Base-by-base conservation (phyloP, 2,888 invertebrate genomes). In the Alloplasta piceator region DNA sequence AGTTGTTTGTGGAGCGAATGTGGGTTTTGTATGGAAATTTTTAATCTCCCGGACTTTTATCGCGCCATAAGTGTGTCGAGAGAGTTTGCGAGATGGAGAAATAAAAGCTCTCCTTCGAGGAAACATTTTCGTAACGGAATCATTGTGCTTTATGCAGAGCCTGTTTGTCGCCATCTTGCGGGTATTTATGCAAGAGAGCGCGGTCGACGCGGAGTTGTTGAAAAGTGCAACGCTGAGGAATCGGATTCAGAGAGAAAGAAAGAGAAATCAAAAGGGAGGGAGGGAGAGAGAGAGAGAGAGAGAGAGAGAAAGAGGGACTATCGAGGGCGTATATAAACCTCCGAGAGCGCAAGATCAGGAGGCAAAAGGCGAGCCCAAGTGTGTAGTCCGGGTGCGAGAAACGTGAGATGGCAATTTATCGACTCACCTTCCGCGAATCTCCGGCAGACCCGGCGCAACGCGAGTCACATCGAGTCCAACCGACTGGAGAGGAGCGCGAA, bases 361-460 rank as follows among this genome's bases (percentile, higher is more conserved):
- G 67, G 70, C 39, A 63, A 61, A 56, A 55, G 41, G 60, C 67
- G 48, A 70, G 75, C 38, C 38, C 26, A 26, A 46, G 70, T 48
- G 67, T 70, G 68, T 75, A 73, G 72, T 75, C 66, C 75, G 82
- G 78, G 76, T 82, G 79, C 73, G 78, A 82, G 76, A 73, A 80
- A 68, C 70, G 77, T 82, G 79, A 71, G 80, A 80, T 79, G 67
- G 75, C 71, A 76, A 75, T 79, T 79, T 79, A 82, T 82, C 76
- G 75, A 68, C 68, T 72, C 55, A 64, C 56, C 56, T 79, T 75
- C 67, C 66, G 66, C 56, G 75, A 75, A 75, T 75, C 64, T 60
- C 55, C 64, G 36, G 63, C 64, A 64, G 14, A 68, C 16, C 56
- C 61, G 14, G 38, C 38, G 61, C n/a, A 58, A 55, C 63, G 56